Conservation (phyloP, 2,888 invertebrate species). For the Athripsodes cinereus region DNA sequence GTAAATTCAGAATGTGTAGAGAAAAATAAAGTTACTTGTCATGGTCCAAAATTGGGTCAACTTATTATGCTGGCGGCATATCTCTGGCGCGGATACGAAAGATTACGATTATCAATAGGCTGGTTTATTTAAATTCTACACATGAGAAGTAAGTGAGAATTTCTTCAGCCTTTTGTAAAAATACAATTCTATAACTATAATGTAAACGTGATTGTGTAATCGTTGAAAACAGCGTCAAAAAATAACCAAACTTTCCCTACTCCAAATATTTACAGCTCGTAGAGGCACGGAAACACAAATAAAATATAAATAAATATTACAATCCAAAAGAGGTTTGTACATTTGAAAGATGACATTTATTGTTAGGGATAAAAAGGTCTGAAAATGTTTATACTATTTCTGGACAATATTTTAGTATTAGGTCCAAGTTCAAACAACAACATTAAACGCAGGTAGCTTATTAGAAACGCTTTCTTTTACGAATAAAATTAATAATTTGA, state of each 20-base stretch:
- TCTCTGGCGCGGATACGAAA: background rate
- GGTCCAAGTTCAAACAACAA: background rate
- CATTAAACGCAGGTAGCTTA: no score
- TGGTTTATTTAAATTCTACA: background rate
- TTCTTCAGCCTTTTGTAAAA: background rate
- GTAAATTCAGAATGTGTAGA: background rate
- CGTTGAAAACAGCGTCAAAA: background rate
- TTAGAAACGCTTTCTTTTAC: no score
- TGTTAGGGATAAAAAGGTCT: background rate
- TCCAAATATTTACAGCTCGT: background rate
- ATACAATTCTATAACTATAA: background rate
- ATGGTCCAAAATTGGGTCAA: background rate
- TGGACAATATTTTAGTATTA: background rate
- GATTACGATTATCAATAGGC: background rate
- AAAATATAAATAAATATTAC: background rate
- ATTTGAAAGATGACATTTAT: slow-evolving; percentile 1
- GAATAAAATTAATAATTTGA: background rate
- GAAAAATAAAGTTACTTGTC: background rate
- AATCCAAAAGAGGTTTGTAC: background rate
- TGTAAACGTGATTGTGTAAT: background rate
- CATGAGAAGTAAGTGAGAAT: background rate
- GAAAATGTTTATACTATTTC: background rate
- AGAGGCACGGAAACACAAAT: background rate
- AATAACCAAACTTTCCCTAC: background rate
- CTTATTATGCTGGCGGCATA: background rate